Percentiles rank a stretch among this genome's conserved stretches.
Evolutionary conservation across 2,888 invertebrate species (phyloP).

Genomic region (Keiferia lycopersicella): DNA sequence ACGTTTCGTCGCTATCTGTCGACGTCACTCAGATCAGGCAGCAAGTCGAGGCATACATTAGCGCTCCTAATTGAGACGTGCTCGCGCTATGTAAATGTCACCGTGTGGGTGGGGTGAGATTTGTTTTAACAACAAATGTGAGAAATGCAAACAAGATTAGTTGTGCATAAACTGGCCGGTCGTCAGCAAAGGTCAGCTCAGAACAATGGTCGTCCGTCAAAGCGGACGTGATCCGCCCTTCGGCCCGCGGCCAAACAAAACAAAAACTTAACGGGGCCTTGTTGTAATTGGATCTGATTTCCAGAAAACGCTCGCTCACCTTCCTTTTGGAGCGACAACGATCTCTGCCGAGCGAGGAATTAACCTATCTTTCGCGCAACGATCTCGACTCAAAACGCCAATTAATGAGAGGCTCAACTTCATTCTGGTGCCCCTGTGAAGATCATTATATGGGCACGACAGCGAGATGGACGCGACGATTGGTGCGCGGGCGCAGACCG

Average conservation of each 20-base stretch:
- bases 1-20: slow-evolving; percentile 76
- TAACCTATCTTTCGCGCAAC: slow-evolving; percentile 80
- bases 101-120: slow-evolving; percentile 74
- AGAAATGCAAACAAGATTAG: slow-evolving; percentile 56
- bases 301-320: slow-evolving; percentile 79
- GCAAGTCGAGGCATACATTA: slow-evolving; percentile 81
- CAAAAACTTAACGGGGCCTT: slow-evolving; percentile 77
- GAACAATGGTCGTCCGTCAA: slow-evolving; percentile 67
- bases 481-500: slow-evolving; percentile 72
- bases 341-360: slow-evolving; percentile 78
- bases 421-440: slow-evolving; percentile 80
- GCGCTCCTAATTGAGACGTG: slow-evolving; percentile 82
- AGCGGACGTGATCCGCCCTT: slow-evolving; percentile 54
- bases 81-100: slow-evolving; percentile 77
- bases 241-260: slow-evolving; percentile 72
- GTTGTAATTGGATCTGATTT: slow-evolving; percentile 81
- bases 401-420: slow-evolving; percentile 82
- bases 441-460: slow-evolving; percentile 82
- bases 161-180: slow-evolving; percentile 42
- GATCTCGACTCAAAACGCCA: slow-evolving; percentile 81
- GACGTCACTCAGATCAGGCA: slow-evolving; percentile 75
- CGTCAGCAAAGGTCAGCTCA: slow-evolving; percentile 47
- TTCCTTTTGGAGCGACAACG: slow-evolving; percentile 80
- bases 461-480: slow-evolving; percentile 80
- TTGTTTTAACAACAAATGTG: slow-evolving; percentile 49